Base-by-base conservation (phyloP, 2,113 vertebrate genomes). In the Notarius lentiginosus region DNA sequence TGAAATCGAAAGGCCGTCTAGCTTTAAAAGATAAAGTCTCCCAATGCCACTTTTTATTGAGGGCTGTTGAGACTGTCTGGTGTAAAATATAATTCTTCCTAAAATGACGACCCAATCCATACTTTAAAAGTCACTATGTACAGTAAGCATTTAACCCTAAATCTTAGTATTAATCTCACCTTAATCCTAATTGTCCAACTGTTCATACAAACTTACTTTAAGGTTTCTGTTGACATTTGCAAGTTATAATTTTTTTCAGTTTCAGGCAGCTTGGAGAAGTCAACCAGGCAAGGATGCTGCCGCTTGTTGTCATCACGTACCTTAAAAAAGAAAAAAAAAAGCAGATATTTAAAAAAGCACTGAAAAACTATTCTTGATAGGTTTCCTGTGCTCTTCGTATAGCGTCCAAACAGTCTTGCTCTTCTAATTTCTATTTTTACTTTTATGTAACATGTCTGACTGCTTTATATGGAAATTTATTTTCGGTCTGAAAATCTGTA, bases 181-280 rank as follows among this genome's bases (percentile, higher is more conserved):
- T 70, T 18, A 49, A 75, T 51, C 47, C 10, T 24, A 47, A 47
- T 4, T 47, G 70, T 20, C 17, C 18, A 20, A 56, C 53, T 27
- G 11, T 6, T 27, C 10, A 72, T 20, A 12, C 72, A 22, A 4
- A 85, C 97, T 96, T 91, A 99, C 98, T 99, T 99, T 20, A 99
- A 94, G n/a, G 98, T 99, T 96, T 99, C 98, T 15, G 97, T 97
- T 87, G 98, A 99, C 98, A 99, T 99, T 92, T 99, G 98, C 61
- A 99, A 90, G 92, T 99, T 99, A 91, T 99, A 99, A 94, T 98
- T 99, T 93, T 97, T 97, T 94, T 99, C 98, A 12, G 97, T 99
- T 95, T 99, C 98, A 83, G 98, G 98, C 88, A 99, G 92, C 91
- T 99, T 99, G 87, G 95, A 91, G 89, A 99, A 99, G 93, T 99